Base-by-base conservation (phyloP, 64 coral and sea anemone genomes). In the Pocillopora verrucosa region DNA sequence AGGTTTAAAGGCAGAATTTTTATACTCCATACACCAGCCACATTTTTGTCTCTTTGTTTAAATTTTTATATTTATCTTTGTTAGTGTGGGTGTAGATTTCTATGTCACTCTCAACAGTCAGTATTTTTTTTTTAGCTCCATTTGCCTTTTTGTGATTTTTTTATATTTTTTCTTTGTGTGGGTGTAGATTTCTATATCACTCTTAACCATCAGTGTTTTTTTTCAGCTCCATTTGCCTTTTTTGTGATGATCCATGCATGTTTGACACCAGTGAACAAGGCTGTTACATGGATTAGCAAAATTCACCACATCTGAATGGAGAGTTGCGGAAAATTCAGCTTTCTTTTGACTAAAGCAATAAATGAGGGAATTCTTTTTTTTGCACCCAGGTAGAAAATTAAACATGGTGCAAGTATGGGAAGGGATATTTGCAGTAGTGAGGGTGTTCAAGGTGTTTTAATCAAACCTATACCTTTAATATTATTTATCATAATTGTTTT, bases 201-300 rank as follows among this genome's bases (percentile, higher is more conserved):
- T 78, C 11, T 58, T 19, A 51, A 51, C 34, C 16, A 5, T 56
- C 5, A 41, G 1, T 51, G 3, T 84, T 35, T 76, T 91, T 38
- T 85, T 91, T 76, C 80, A 91, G 89, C 72, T 75, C 57, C 56
- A 20, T 91, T 76, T 61, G 34, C 60, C 36, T 69, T 24, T 25
- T 84, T 91, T 85, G 89, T 91, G 36, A 65, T 85, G 13, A 41
- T 58, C 59, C 89, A 91, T 85, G 89, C 89, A 56, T 84, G 79
- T 74, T 60, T 91, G 14, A 91, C 74, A 37, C 89, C 72, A 25
- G 78, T 70, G 20, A 70, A 59, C 38, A 90, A 82, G 69, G 30
- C 65, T 38, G 26, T 56, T 61, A 13, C 56, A 17, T 17, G 41
- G 22, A 82, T 26, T 51, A 12, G 9, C 82, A 16, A 73, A 79